These are phyloP conservation scores for Apantesis nais DNA, from an alignment of 2,888 invertebrate species.

Conservation along the genomic window DNA sequence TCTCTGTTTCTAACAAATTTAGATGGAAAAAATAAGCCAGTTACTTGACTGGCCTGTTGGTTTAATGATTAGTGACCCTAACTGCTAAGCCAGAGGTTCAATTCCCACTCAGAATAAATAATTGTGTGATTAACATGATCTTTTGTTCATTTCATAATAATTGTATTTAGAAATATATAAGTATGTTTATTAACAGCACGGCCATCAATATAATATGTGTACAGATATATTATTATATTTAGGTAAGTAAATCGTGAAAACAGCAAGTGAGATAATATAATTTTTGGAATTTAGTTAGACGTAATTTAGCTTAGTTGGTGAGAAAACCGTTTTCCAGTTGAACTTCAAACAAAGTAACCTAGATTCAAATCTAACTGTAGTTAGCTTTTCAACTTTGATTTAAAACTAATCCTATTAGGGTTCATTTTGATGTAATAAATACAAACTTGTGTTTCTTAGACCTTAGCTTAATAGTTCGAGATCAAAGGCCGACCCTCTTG, in stretches of 20 bases:
- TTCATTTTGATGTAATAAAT: slow-evolving; percentile 44
- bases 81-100: too few species aligned
- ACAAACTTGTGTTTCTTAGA: slow-evolving; percentile 39
- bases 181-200: too few species aligned
- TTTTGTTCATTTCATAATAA: too few species aligned
- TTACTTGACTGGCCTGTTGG: too few species aligned
- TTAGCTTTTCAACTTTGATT: slow-evolving; percentile 30
- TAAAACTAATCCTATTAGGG: slow-evolving; percentile 34
- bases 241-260: background rate
- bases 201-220: too few species aligned
- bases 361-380: slow-evolving; percentile 11
- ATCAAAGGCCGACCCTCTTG: slow-evolving; percentile 51
- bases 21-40: too few species aligned
- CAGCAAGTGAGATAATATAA: background rate
- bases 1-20: too few species aligned
- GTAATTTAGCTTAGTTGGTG: slow-evolving; percentile 1
- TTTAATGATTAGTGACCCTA: too few species aligned
- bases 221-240: too few species aligned
- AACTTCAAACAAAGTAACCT: slow-evolving; percentile 12
- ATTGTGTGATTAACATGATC: too few species aligned
- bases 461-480: slow-evolving; percentile 49
- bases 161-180: too few species aligned
- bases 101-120: too few species aligned
- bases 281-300: background rate
- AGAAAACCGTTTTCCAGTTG: slow-evolving; percentile 17